Base-by-base conservation (phyloP, 2,888 invertebrate genomes). In the Camptogramma bilineatum region DNA sequence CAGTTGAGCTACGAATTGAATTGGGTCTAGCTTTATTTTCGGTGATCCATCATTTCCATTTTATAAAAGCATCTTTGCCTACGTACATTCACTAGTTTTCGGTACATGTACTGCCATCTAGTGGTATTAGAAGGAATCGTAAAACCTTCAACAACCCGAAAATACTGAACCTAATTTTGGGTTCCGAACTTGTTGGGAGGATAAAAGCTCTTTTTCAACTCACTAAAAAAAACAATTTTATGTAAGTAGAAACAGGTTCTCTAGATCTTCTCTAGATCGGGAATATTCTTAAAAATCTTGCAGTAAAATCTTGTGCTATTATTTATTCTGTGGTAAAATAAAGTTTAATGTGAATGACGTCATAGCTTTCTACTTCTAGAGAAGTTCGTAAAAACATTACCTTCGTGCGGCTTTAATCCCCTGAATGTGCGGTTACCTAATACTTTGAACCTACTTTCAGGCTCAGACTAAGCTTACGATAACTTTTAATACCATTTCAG, bases 51-150 rank as follows among this genome's bases (percentile, higher is more conserved):
- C 2, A 24, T 24, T 24, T 24, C 1, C 4, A 28, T 7, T 7
- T 28, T 28, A 7, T 28, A 8, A 8, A 0, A 28, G 28, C 28
- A 28, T 21, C 21, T 21, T 21, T 21, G 21, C 21, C 2, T 2
- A 21, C 4, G 4, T 2, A 21, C 4, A 39, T 39, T 13, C 34
- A 4, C 10, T 39, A 13, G 13, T 4, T 39, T n/a, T 42, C 5
- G 19, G 31, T 46, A 61, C 63, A 17, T 47, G 58, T 64, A 50
- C 21, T 58, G 62, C 59, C 64, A 68, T 64, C 68, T 68, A 64
- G 52, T 18, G 55, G 34, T n/a, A 13, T 16, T 17, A 21, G 2
- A 10, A 18, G 16, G 17, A 16, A 44, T 16, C 16, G 17, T 7
- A 44, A 44, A 44, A 44, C 13, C 39, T 17, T 44, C 17, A 42